phyloP scores from a whole-genome alignment of 2,113 vertebrate species.

The Pomatorhinus ruficollis region DNA sequence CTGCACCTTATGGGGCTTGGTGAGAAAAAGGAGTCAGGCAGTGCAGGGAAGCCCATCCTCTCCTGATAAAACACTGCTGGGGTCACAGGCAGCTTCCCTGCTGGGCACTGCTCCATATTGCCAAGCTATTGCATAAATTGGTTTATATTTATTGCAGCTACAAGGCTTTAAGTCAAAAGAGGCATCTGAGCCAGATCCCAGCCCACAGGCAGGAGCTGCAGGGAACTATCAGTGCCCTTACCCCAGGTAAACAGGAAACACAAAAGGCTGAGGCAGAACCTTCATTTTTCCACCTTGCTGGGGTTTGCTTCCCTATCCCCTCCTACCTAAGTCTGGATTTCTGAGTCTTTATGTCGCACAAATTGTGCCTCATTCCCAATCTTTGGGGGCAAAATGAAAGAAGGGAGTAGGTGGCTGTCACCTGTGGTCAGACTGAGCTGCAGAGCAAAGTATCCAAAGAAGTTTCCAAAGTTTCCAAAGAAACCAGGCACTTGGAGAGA shows the following conservation, averaged over 20 bases:
- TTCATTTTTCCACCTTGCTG: background rate
- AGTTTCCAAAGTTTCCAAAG: background rate
- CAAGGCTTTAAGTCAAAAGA: background rate
- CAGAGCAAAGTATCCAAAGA: background rate
- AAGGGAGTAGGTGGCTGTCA: background rate
- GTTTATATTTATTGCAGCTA: background rate
- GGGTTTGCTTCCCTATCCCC: background rate
- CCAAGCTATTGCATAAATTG: background rate
- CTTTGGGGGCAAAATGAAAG: background rate
- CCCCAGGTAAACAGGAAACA: background rate
- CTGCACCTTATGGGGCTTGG: background rate
- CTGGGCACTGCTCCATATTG: background rate
- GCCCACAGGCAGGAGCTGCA: fast-evolving
- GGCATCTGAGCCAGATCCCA: background rate
- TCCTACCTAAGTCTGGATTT: background rate
- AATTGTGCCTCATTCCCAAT: background rate
- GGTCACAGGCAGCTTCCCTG: background rate
- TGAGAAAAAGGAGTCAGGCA: background rate
- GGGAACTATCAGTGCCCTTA: background rate
- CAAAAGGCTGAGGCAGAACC: background rate
- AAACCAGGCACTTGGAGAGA: background rate
- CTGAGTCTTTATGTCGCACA: background rate
- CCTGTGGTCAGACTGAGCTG: background rate
- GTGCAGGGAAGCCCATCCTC: background rate
- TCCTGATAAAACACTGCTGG: background rate